Evolutionary conservation across 2,113 vertebrate species (phyloP).

Genomic region (Pimephales promelas): DNA sequence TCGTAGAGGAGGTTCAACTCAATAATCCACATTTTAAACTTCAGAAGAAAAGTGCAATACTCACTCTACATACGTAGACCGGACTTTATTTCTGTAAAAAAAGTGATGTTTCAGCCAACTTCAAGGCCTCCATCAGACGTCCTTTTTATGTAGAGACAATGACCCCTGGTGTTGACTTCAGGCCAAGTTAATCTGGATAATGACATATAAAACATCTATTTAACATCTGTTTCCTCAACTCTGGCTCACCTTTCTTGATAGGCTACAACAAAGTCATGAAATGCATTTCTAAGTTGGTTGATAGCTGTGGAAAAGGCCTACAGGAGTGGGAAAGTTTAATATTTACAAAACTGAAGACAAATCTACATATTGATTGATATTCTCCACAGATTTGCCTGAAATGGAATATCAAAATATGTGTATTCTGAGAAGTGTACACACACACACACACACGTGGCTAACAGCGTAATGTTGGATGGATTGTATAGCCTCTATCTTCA

Average conservation of each 20-base stretch:
- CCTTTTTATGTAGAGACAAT: background rate
- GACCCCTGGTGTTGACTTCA: background rate
- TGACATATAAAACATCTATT: background rate
- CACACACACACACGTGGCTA: background rate
- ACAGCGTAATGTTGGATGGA: background rate
- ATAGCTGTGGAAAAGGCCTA: background rate
- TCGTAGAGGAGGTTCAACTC: too few species aligned
- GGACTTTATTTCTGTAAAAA: too few species aligned
- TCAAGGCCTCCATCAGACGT: background rate
- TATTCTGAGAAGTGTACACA: background rate
- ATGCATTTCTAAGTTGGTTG: background rate
- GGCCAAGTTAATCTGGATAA: background rate
- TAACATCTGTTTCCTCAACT: background rate
- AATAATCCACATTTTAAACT: too few species aligned
- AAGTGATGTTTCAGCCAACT: background rate
- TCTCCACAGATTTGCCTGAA: background rate
- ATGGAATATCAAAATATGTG: background rate
- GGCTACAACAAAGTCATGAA: background rate
- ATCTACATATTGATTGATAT: background rate
- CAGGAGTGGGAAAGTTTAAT: background rate
- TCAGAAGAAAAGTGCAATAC: too few species aligned
- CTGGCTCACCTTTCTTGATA: background rate
- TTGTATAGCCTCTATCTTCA: conserved; percentile 38
- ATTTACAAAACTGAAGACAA: background rate
- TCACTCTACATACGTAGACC: too few species aligned